Evolutionary conservation across 2,113 vertebrate species (phyloP), one percentile per base, ranked within the genome.

Genomic region (Pedionomus torquatus): DNA sequence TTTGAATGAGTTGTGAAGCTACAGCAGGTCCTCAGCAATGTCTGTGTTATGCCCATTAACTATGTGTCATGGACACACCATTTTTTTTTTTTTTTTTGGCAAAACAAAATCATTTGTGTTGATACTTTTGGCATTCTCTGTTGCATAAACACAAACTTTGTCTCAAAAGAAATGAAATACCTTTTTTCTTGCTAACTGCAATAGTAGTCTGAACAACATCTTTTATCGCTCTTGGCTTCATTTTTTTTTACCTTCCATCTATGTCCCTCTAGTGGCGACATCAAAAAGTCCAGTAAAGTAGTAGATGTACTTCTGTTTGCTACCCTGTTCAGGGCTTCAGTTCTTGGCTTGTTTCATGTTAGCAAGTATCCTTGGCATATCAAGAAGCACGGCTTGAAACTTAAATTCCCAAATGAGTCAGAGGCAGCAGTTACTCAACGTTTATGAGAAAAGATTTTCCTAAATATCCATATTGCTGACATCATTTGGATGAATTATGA

Each of bases 181-280:
- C 7, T 72, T 86, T 92, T 68, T 18, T 72, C 43, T 58, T 74
- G 28, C 14, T 57, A 21, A n/a, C 14, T 64, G 24, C 9, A 21
- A 3, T 5, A 23, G 28, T 19, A 44, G 23, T 35, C 35, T 65
- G 39, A 87, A 37, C 3, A 3, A 16, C 10, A 13, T 64, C 25
- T 70, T 18, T 54, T 48, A 43, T 8, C 46, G 43, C 28, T 65
- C 7, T 31, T 52, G 26, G 11, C 28, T 75, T 66, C 6, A 7
- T 5, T 35, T 51, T 68, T 63, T 37, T 44, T 17, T 17, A 44
- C 43, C 43, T 44, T 93, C 31, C 31, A 3, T 13, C 0, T 13
- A 17, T 30, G 44, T 89, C 78, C 85, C 87, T 91, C 85, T 95
- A 92, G 75, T 90, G 92, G 54, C 0, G 3, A 79, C n/a, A n/a